Evolutionary conservation across 2,797 vertebrate species (phyloP).

Genomic region (Lycodopsis pacificus): DNA sequence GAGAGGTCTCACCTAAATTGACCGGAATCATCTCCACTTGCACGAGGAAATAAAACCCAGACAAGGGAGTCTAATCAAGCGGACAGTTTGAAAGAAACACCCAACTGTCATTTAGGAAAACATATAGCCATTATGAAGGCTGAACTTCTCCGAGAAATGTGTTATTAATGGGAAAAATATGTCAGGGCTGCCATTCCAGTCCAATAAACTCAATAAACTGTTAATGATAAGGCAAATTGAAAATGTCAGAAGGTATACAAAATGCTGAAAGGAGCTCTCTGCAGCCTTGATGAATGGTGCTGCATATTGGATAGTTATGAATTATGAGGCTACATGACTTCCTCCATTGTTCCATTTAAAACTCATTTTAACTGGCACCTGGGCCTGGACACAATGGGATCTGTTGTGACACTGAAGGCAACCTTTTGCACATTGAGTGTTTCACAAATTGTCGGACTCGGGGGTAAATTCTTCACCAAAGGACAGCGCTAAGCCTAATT

Average conservation of each 20-base stretch:
- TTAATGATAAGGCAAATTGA: constrained; percentile 76
- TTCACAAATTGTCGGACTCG: constrained; percentile 25
- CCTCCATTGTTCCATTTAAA: constrained; percentile 68
- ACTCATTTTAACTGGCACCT: constrained; percentile 57
- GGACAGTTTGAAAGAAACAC: constrained; percentile 40
- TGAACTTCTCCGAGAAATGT: constrained; percentile 43
- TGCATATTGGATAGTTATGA: constrained; percentile 67
- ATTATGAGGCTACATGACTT: constrained; percentile 57
- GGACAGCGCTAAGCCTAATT: constrained; percentile 31
- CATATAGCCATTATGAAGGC: constrained; percentile 40
- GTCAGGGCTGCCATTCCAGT: constrained; percentile 57
- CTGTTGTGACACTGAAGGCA: constrained; percentile 36
- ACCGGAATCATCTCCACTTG: constrained; percentile 42
- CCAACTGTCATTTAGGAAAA: constrained; percentile 58
- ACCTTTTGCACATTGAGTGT: constrained; percentile 30
- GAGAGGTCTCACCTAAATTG: constrained; percentile 37
- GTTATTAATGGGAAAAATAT: constrained; percentile 57
- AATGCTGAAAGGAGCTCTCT: constrained; percentile 58
- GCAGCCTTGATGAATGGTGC: constrained; percentile 61
- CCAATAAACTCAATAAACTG: constrained; percentile 73
- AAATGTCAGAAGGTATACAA: constrained; percentile 73
- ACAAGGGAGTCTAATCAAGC: constrained; percentile 24
- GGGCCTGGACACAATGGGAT: constrained; percentile 43
- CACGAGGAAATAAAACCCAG: constrained; percentile 16
- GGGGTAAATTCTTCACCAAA: constrained; percentile 18